These are phyloP conservation scores for Syngnathus scovelli DNA, from an alignment of 2,113 vertebrate genomes.

Conservation along the genomic window DNA sequence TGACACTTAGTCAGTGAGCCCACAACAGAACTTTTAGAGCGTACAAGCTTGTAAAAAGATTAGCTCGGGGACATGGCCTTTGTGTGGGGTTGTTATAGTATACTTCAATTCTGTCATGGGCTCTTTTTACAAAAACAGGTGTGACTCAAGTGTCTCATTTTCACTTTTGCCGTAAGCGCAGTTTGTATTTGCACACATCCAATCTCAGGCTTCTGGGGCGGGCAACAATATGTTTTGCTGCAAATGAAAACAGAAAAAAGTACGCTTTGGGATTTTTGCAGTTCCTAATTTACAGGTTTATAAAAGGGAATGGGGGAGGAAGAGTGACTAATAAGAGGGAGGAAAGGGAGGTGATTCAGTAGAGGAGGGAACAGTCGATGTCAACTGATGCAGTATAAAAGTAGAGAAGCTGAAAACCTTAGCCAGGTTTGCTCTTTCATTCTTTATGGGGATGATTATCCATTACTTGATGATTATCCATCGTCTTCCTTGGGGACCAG, in stretches of 20 bases:
- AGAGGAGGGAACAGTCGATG: slow-evolving; percentile 27
- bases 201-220: neutral
- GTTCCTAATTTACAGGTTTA: slow-evolving; percentile 44
- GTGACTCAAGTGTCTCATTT: neutral
- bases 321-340: slow-evolving; percentile 27
- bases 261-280: slow-evolving; percentile 48
- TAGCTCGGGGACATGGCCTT: slow-evolving; percentile 16
- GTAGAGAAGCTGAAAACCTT: slow-evolving; percentile 21
- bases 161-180: neutral
- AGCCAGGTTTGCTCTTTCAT: neutral
- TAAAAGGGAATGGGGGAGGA: slow-evolving; percentile 7
- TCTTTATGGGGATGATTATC: slow-evolving; percentile 8
- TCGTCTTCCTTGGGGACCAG: slow-evolving; percentile 4
- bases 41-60: slow-evolving; percentile 31
- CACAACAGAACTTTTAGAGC: slow-evolving; percentile 45
- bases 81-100: slow-evolving; percentile 19
- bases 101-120: neutral
- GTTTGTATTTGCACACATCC: neutral
- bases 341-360: slow-evolving; percentile 33
- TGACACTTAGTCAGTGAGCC: slow-evolving; percentile 48
- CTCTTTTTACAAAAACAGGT: neutral
- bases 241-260: slow-evolving; percentile 6
- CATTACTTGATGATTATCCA: slow-evolving; percentile 7
- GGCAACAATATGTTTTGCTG: neutral
- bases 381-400: slow-evolving; percentile 25